Base-by-base conservation (phyloP, 2,888 invertebrate species). In the Eumerus sabulonum region DNA sequence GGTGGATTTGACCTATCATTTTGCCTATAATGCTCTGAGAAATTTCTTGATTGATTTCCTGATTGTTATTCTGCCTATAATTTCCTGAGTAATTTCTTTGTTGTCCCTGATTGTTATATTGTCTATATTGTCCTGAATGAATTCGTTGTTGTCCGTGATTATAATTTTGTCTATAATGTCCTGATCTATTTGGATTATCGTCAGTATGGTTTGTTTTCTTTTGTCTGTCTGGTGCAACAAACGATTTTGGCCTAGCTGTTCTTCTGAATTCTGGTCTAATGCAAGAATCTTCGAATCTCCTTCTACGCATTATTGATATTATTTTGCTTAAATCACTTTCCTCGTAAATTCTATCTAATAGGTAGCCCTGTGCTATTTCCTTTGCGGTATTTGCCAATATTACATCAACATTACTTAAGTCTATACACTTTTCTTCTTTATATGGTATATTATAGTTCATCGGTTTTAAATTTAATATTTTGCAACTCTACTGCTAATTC, bases 181-280 rank as follows among this genome's bases (percentile, higher is more conserved):
- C 47, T 47, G 47, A 18, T 47, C 47, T 47, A 18, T 47, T 47
- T 17, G 16, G 47, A 17, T 18, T 17, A 16, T 47, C 47, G 17
- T 47, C 18, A 18, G 18, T 12, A 14, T 47, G 17, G 18, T 47
- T 47, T 47, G 47, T 7, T 18, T 9, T 47, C 47, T 18, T 47
- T 47, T 47, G 47, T 18, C 17, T 47, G 1, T 47, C 47, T 47
- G 47, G 47, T 47, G 17, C 17, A 47, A 47, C 18, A 47, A 47
- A 40, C n/a, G 50, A 9, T 35, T 51, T 51, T 51, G 51, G 51
- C 14, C 51, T 51, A 51, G 19, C 35, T 51, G 35, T 14, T 51
- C 51, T 51, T 51, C 51, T n/a, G 14, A 51, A 51, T 51, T 51
- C 51, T 14, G 51, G 36, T 16, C 51, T 51, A 51, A 51, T 51